Evolutionary conservation across 2,888 invertebrate genomes (phyloP).

Genomic region (Lomographa bimaculata): DNA sequence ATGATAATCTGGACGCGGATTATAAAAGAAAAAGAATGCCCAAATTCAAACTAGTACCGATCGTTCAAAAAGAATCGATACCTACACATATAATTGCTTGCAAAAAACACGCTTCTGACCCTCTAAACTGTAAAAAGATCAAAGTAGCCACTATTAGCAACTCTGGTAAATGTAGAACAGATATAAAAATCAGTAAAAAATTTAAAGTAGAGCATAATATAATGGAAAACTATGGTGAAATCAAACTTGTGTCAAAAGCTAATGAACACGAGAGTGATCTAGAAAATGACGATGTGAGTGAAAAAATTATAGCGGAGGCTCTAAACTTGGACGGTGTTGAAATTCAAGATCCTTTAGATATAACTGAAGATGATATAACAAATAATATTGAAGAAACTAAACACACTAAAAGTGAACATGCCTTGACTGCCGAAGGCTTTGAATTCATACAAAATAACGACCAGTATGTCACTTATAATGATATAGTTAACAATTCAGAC

Average conservation of each 20-base stretch:
- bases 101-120: conserved; percentile 19
- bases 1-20: too few species aligned
- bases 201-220: too few species aligned
- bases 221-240: too few species aligned
- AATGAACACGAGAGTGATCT: not conserved
- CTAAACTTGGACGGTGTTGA: conserved; percentile 10
- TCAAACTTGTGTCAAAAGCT: too few species aligned
- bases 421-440: conserved; percentile 17
- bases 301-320: conserved; percentile 9
- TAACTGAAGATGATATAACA: not conserved
- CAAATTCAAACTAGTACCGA: too few species aligned
- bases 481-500: conserved; percentile 15
- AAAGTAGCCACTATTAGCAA: conserved; percentile 8
- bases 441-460: conserved; percentile 11
- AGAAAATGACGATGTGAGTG: conserved; percentile 15
- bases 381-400: not conserved
- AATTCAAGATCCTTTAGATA: conserved; percentile 9
- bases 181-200: too few species aligned
- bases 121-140: conserved; percentile 15
- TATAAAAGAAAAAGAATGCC: too few species aligned
- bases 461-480: conserved; percentile 15
- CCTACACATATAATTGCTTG: conserved; percentile 5
- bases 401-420: too few species aligned
- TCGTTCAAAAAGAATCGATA: too few species aligned
- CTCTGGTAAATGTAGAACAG: conserved; percentile 7